Conservation (phyloP, 2,797 vertebrate species). For the Miichthys miiuy region DNA sequence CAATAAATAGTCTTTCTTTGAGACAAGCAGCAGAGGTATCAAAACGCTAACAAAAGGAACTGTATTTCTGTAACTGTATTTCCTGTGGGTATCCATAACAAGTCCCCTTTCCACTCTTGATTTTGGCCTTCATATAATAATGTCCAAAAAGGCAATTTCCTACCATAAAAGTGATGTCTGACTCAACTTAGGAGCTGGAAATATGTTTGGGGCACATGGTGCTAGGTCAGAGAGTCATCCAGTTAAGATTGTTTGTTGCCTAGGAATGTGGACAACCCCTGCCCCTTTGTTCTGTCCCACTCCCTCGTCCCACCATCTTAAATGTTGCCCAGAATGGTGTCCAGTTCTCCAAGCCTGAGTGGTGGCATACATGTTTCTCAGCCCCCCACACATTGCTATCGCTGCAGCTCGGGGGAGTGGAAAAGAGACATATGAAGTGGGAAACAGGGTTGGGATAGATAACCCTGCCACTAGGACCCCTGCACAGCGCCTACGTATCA, state of each 20-base stretch:
- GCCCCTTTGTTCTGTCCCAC: constrained; percentile 53
- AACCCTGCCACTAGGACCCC: constrained; percentile 70
- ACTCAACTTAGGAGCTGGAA: constrained; percentile 41
- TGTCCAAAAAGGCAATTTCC: constrained; percentile 68
- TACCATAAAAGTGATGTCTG: constrained; percentile 76
- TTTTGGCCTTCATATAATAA: constrained; percentile 61
- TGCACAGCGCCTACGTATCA: constrained; percentile 70
- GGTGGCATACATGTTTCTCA: constrained; percentile 87
- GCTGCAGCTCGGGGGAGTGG: constrained; percentile 65
- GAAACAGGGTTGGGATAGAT: constrained; percentile 78
- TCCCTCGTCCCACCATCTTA: constrained; percentile 49
- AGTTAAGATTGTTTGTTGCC: constrained; percentile 75
- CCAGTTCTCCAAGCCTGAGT: constrained; percentile 70
- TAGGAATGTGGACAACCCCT: constrained; percentile 86
- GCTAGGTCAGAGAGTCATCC: constrained; percentile 65
- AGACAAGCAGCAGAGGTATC: constrained; percentile 88
- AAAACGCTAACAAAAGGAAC: constrained; percentile 68
- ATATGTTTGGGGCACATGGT: constrained; percentile 52
- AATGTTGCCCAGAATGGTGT: constrained; percentile 63
- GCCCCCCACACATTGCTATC: constrained; percentile 92
- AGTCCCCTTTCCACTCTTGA: constrained; percentile 66
- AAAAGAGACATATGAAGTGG: constrained; percentile 85
- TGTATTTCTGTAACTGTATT: constrained; percentile 29
- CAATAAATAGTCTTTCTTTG: constrained; percentile 93
- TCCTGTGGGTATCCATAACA: constrained; percentile 39